phyloP scores from a whole-genome alignment of 1,140 invertebrate genomes.

The Leptoteleia sp. region DNA sequence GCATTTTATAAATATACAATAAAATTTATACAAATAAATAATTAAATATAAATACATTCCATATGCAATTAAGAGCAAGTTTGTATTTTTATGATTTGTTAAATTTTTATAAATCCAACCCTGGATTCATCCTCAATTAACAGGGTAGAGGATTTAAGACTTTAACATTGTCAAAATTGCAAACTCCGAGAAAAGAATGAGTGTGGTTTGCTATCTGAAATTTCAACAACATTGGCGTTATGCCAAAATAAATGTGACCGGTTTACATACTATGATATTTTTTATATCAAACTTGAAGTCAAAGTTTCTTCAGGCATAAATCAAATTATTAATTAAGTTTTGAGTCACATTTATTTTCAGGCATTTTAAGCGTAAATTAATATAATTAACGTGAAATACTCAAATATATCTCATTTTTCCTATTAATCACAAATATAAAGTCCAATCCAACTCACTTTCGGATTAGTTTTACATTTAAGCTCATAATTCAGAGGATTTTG shows the following conservation, averaged over 20 bases:
- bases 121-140: constrained; percentile 29
- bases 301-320: not conserved
- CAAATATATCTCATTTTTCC: constrained; percentile 12
- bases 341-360: constrained; percentile 23
- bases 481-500: constrained; percentile 23
- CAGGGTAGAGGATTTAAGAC: constrained; percentile 15
- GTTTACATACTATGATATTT: constrained; percentile 26
- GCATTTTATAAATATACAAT: no score
- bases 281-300: constrained; percentile 9
- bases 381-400: constrained; percentile 35
- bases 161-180: constrained; percentile 23
- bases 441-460: constrained; percentile 16
- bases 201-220: constrained; percentile 13
- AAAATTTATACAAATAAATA: not conserved
- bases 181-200: constrained; percentile 22
- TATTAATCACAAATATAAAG: no score
- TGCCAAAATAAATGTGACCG: constrained; percentile 39
- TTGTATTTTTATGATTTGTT: not conserved
- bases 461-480: constrained; percentile 8
- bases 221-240: constrained; percentile 24
- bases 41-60: no score
- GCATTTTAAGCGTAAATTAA: no score
- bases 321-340: constrained; percentile 4
- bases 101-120: constrained; percentile 36
- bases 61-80: no score